Base-by-base conservation (phyloP, 2,888 invertebrate species). In the Mesochorus sp. region DNA sequence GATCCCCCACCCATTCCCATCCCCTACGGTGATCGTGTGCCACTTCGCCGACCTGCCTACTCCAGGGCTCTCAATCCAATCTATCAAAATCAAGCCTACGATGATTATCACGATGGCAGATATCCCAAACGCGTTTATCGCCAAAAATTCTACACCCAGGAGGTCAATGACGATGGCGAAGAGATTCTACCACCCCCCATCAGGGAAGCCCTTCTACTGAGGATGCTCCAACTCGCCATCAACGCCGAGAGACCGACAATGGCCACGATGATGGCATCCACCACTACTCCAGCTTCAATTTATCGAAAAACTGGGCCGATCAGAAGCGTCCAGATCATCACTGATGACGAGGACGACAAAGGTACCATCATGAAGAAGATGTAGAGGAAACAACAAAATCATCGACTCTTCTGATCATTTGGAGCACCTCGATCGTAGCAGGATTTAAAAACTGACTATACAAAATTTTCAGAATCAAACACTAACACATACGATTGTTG, bases 151-250 rank as follows among this genome's bases (percentile, higher is more conserved):
- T 88, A 88, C 49, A 84, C 85, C 1, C 84, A 87, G 1, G 86
- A 86, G 6, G 47, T 85, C 0, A 64, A 81, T 0, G 89, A 93
- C 39, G 93, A 93, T 0, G 88, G 88, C 1, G 93, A 94, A 4
- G 94, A 94, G 80, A 94, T 93, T 82, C 88, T 95, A 14, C 95
- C 95, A 10, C 92, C 94, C 0, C 94, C 95, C 72, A 94, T 95
- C 14, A 92, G 95, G 73, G 95, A 95, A 88, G 95, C 95, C 86
- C 90, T 95, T 37, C 89, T 95, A 5, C 88, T 95, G 84, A 93
- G 95, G 85, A 95, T 95, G 95, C 90, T 95, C 28, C 94, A 95
- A 86, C 88, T 95, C 73, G 95, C 95, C 0, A 94, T 95, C 81
- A 94, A 94, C 87, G 94, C 94, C 4, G 94, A 94, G 53, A 87